Conservation (phyloP, 2,113 vertebrate genomes). For the Pardalotus punctatus region DNA sequence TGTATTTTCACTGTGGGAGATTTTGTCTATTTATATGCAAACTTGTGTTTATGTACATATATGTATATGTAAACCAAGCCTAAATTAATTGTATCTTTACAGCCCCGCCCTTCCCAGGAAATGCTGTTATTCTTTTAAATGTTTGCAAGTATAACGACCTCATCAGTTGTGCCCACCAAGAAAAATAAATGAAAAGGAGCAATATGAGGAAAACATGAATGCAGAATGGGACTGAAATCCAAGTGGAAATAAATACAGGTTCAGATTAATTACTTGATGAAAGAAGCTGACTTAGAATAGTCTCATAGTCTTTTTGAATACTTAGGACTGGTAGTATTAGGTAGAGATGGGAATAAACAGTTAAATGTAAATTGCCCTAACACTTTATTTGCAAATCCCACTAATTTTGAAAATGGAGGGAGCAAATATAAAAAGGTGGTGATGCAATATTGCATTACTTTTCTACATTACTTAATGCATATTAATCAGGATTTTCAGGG, state of each 20-base stretch:
- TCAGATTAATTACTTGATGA: neutral
- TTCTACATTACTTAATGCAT: neutral
- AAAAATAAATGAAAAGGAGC: neutral
- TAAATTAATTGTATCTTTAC: neutral
- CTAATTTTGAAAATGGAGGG: neutral
- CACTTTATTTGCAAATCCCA: neutral
- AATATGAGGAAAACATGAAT: neutral
- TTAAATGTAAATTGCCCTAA: neutral
- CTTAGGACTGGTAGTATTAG: neutral
- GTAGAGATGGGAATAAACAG: neutral
- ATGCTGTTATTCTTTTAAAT: neutral
- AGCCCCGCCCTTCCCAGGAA: neutral
- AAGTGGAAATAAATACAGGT: neutral
- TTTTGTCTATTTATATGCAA: neutral
- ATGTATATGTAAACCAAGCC: neutral
- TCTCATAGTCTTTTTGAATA: neutral
- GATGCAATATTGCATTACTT: neutral
- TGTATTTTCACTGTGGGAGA: neutral
- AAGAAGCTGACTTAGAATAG: neutral
- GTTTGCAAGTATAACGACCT: neutral
- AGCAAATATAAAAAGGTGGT: neutral
- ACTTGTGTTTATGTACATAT: neutral
- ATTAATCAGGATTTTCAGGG: neutral
- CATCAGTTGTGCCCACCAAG: neutral
- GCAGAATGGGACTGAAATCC: neutral